Evolutionary conservation across 2,797 vertebrate genomes (phyloP).

Genomic region (Parotocinclus haroldoi): DNA sequence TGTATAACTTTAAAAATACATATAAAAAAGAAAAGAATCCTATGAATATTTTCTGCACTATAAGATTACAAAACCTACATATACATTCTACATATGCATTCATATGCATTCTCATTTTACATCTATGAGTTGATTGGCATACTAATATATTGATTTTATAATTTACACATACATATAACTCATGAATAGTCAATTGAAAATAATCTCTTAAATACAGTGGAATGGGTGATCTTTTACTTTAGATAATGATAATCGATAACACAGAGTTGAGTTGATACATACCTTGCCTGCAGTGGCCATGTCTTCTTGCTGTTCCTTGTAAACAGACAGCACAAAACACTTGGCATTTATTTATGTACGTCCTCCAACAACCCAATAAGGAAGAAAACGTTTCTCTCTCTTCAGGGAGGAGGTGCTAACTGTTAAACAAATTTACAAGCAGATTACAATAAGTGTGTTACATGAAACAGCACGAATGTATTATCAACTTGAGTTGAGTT

Average conservation of each 20-base stretch:
- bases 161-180: too few relatives aligned
- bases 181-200: too few relatives aligned
- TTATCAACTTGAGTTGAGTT: too few relatives aligned
- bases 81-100: too few relatives aligned
- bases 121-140: neutral
- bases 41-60: too few relatives aligned
- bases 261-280: constrained; percentile 34
- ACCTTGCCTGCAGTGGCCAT: constrained; percentile 69
- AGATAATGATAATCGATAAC: neutral
- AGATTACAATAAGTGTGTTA: neutral
- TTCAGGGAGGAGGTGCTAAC: constrained; percentile 19
- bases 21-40: too few relatives aligned
- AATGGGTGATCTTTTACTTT: neutral
- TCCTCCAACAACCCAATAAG: neutral
- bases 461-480: too few relatives aligned
- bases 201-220: too few relatives aligned
- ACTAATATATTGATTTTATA: too few relatives aligned
- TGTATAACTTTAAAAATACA: too few relatives aligned
- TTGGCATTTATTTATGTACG: constrained; percentile 35
- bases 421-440: constrained; percentile 6
- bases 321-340: neutral
- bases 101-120: neutral
- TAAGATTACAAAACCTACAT: too few relatives aligned
- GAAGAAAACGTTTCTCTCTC: constrained; percentile 12
- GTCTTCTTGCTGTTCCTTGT: constrained; percentile 10